Percentiles rank a stretch among this genome's conserved stretches.
These are phyloP conservation scores for Poecile atricapillus DNA, from an alignment of 2,113 vertebrate genomes.

Conservation along the genomic window DNA sequence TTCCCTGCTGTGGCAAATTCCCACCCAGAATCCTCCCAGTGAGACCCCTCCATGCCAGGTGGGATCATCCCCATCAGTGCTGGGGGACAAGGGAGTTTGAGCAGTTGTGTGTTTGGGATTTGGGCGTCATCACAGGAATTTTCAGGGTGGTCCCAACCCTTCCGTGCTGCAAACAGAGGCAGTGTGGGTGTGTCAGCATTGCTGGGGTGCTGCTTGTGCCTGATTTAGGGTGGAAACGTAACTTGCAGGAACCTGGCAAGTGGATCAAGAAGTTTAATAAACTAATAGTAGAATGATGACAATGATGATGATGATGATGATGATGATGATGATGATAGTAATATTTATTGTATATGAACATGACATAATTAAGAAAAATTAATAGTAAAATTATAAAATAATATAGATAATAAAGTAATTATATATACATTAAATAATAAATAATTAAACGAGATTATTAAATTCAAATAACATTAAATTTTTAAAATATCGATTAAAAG, in stretches of 20 bases:
- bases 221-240: neutral
- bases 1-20: neutral
- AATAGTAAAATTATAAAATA: neutral
- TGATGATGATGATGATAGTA: too few species aligned
- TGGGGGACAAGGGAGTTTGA: neutral
- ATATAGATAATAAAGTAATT: too few species aligned
- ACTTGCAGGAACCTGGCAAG: neutral
- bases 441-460: too few species aligned
- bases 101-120: neutral
- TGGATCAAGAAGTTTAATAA: neutral
- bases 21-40: neutral
- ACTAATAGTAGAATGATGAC: too few species aligned
- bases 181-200: neutral
- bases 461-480: neutral
- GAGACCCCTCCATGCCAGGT: neutral
- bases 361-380: neutral
- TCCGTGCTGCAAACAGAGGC: fast-evolving
- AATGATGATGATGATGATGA: too few species aligned
- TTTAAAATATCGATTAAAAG: neutral
- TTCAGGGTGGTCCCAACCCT: neutral
- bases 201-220: neutral
- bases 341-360: too few species aligned
- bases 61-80: fast-evolving
- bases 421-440: neutral
- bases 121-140: fast-evolving